A percentile compares a stretch with the other conserved stretches of the same genome.
phyloP scores from a whole-genome alignment of 2,113 vertebrate genomes.

The Serinus canaria region DNA sequence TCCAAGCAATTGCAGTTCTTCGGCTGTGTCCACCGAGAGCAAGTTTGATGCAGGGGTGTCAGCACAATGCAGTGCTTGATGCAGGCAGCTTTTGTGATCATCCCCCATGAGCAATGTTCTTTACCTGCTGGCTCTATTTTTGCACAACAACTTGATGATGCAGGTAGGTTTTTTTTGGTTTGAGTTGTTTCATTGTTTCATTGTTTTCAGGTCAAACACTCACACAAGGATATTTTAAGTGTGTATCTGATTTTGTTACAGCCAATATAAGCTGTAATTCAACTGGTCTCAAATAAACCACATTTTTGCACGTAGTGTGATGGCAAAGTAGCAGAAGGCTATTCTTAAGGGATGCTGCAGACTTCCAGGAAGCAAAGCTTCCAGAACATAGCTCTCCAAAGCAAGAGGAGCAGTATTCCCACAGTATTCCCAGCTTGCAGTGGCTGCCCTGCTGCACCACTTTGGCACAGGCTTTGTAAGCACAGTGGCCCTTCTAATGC shows the following conservation, averaged over 20 bases:
- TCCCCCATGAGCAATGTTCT: background rate
- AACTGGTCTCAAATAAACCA: background rate
- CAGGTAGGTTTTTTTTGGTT: background rate
- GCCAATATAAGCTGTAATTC: background rate
- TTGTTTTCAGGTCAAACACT: background rate
- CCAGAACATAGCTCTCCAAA: background rate
- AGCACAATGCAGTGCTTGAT: background rate
- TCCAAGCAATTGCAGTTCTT: background rate
- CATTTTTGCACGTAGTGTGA: background rate
- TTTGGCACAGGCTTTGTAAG: background rate
- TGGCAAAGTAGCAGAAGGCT: background rate
- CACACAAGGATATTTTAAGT: background rate
- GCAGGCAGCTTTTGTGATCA: background rate
- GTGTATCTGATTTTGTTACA: background rate
- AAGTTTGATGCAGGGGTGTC: background rate
- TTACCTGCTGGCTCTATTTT: background rate
- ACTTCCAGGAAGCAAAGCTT: background rate
- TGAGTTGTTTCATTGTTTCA: background rate
- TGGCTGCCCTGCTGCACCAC: fast-evolving
- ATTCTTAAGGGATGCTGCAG: background rate
- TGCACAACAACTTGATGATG: background rate
- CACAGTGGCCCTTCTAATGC: background rate
- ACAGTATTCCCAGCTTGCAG: background rate
- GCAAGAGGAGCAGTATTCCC: background rate
- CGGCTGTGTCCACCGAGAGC: background rate